Base-by-base conservation (phyloP, 2,888 invertebrate genomes). In the Agrypnus murinus region DNA sequence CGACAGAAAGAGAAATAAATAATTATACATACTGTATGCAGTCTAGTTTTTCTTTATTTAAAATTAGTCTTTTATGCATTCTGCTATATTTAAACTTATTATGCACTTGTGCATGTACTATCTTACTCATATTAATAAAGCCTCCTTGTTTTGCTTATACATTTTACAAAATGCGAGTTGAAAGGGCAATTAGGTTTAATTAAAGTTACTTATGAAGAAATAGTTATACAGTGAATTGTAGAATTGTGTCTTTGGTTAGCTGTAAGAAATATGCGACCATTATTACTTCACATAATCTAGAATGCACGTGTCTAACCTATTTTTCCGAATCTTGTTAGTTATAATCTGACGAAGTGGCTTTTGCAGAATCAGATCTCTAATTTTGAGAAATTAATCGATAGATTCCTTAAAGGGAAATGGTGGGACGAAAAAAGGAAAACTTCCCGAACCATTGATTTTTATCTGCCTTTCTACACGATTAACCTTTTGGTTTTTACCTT, bases 101-200 rank as follows among this genome's bases (percentile, higher is more conserved):
- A n/a, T n/a, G 43, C 45, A 45, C 4, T 4, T 45, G 45, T 4
- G 45, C 1, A 9, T 45, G 7, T 45, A 25, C 5, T n/a, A n/a
- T n/a, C n/a, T n/a, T n/a, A n/a, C 25, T 25, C 25, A 25, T 25
- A 25, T 25, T 25, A 25, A n/a, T n/a, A 25, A 25, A 25, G 25
- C 25, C 25, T 25, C 5, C 25, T 25, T 25, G 25, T 25, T 25
- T 32, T 50, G 48, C 31, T 50, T n/a, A n/a, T n/a, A n/a, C n/a
- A n/a, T 46, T 12, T 12, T 10, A 31, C 12, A 50, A 45, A 14
- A 58, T 15, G 34, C 36, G 25, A 34, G 25, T 40, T 19, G 19
- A 17, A 19, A 58, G 25, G 55, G 55, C 58, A 58, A 58, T 58
- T 58, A 38, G 4, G 38, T 58, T 58, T 58, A 58, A 58, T 58